Base-by-base conservation (phyloP, 64 coral and sea anemone genomes). In the Stylophora pistillata region DNA sequence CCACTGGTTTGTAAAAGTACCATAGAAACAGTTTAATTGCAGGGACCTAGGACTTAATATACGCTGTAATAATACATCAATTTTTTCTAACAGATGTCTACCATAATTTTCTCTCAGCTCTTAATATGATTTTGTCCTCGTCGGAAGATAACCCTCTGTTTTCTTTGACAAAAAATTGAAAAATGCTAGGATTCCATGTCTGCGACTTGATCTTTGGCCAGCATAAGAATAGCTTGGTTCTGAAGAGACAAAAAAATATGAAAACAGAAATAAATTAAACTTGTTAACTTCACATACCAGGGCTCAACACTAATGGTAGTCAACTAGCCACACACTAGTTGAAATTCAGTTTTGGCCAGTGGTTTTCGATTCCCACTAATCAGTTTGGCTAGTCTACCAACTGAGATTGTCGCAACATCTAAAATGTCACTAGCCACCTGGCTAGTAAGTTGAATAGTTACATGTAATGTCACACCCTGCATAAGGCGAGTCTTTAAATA, bases 101-200 rank as follows among this genome's bases (percentile, higher is more conserved):
- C 10, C 20, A 76, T 53, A 53, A 21, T 47, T 52, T 76, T 21
- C 32, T 26, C 15, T 27, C 47, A 14, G 66, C 13, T 25, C 47
- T 85, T 27, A 92, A 72, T 77, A 92, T 27, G 82, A 71, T 75
- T 92, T 92, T 86, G 90, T 92, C 82, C 95, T 96, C 54, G 90
- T 96, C 0, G 95, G 95, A 15, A 96, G 74, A 82, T 96, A 96
- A 56, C 85, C 85, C 52, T 96, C 95, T 60, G 91, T 96, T 89
- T 99, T 95, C 41, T 58, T 90, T 23, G 82, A 93, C 68, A 99
- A 56, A 73, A 95, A 99, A 79, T 86, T 89, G 61, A 99, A 99
- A 15, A 99, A 73, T 21, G 97, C 97, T 56, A 99, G 62, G 26
- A 99, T 85, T 66, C 97, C 93, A 66, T 93, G 93, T 17, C 93